Percentiles rank a stretch among this genome's conserved stretches.
phyloP scores from a whole-genome alignment of 2,113 vertebrate species.

The Thamnophis sirtalis region DNA sequence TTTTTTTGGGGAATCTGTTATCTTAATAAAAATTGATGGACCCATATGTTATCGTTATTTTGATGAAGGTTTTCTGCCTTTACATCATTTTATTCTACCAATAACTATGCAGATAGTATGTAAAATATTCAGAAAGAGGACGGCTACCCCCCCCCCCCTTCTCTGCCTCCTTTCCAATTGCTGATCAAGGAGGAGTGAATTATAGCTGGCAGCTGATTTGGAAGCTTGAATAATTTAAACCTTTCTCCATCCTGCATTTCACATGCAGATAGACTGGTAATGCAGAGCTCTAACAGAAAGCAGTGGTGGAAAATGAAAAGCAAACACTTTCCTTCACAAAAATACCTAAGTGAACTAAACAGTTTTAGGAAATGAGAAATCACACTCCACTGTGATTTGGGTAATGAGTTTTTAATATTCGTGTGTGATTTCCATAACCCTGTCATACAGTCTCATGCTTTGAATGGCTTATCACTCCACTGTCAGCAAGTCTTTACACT shows the following conservation, averaged over 20 bases:
- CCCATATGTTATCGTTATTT: conserved; percentile 39
- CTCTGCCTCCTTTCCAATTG: conserved; percentile 45
- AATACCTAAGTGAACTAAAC: background rate
- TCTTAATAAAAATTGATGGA: conserved; percentile 51
- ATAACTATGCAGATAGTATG: conserved; percentile 57
- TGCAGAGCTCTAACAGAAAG: conserved; percentile 25
- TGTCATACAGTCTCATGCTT: background rate
- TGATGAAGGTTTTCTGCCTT: conserved; percentile 33
- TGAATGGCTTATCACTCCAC: background rate
- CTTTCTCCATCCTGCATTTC: conserved; percentile 33
- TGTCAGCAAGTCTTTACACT: rapidly evolving
- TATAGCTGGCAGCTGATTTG: conserved; percentile 50
- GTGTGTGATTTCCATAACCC: conserved; percentile 13
- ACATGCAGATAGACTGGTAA: conserved; percentile 39
- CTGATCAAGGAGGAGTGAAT: conserved; percentile 55
- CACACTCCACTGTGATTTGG: background rate
- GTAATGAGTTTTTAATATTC: conserved; percentile 23
- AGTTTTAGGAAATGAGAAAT: background rate
- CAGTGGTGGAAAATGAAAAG: conserved; percentile 1
- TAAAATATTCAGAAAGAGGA: conserved; percentile 56
- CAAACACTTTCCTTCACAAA: background rate
- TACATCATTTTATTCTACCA: conserved; percentile 55
- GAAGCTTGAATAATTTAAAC: conserved; percentile 61
- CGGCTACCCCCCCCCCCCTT: background rate
- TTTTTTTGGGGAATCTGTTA: conserved; percentile 44